Conservation (phyloP, 2,888 invertebrate genomes). For the Troglohyphantes excavatus region DNA sequence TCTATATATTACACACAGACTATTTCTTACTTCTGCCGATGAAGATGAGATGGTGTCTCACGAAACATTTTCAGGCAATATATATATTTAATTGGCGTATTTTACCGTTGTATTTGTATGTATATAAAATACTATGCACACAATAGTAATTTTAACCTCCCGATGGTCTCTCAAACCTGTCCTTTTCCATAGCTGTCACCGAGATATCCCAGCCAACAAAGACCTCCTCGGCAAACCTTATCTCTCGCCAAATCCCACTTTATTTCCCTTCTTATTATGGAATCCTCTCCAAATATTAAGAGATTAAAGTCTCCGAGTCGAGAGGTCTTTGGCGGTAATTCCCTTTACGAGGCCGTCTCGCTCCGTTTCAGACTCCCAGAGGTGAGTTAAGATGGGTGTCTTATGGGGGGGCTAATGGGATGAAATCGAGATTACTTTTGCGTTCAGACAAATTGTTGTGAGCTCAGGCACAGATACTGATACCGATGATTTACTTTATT, state of each 20-base stretch:
- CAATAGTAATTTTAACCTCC: too few species aligned
- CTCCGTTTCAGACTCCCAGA: background rate
- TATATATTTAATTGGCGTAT: too few species aligned
- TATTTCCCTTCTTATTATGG: slow-evolving; percentile 66
- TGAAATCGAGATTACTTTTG: background rate
- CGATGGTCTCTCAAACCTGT: too few species aligned
- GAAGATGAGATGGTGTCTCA: too few species aligned
- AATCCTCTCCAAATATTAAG: slow-evolving; percentile 69
- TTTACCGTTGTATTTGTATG: too few species aligned
- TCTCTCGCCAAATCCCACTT: slow-evolving; percentile 35
- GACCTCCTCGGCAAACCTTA: background rate
- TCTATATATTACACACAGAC: too few species aligned
- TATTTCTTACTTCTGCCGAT: too few species aligned
- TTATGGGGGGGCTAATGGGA: background rate
- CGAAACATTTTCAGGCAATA: too few species aligned
- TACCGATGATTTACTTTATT: slow-evolving; percentile 4
- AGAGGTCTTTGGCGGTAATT: slow-evolving; percentile 43
- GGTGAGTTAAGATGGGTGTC: background rate
- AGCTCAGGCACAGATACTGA: background rate
- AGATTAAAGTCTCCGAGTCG: slow-evolving; percentile 70
- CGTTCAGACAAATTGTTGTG: background rate
- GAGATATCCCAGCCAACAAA: background rate
- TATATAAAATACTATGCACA: too few species aligned
- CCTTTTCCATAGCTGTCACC: background rate
- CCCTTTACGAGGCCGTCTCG: slow-evolving; percentile 53